Percentiles rank a stretch among this genome's conserved stretches.
Evolutionary conservation across 2,888 invertebrate genomes (phyloP).

Genomic region (Lasioglossum malachurum): DNA sequence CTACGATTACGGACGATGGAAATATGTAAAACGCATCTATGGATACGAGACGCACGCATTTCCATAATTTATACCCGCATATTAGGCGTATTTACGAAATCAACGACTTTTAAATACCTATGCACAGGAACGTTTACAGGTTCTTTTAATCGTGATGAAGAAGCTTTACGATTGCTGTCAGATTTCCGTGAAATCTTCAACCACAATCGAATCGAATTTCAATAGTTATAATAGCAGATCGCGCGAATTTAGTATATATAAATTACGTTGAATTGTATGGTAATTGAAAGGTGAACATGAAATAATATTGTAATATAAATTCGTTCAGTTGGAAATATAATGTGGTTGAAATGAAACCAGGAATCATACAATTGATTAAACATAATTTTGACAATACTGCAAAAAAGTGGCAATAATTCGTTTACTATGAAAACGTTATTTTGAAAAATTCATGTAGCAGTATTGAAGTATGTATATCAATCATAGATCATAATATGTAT

Average conservation of each 20-base stretch:
- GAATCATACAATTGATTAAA: background rate
- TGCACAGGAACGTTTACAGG: constrained; percentile 17
- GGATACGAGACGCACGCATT: constrained; percentile 10
- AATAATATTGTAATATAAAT: background rate
- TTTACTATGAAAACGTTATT: no score
- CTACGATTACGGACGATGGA: constrained; percentile 46
- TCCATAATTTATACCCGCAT: constrained; percentile 55
- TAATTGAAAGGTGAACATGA: background rate
- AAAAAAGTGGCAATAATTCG: no score
- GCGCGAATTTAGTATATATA: background rate
- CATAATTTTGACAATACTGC: no score
- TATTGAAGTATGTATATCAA: no score
- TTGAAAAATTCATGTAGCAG: no score
- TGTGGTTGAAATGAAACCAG: background rate
- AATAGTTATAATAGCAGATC: background rate
- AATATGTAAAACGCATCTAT: constrained; percentile 42
- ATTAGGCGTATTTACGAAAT: constrained; percentile 50
- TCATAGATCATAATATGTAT: no score
- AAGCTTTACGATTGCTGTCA: background rate
- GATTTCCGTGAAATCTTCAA: background rate
- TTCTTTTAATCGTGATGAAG: background rate
- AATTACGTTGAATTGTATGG: background rate
- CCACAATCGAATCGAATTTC: background rate
- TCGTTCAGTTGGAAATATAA: background rate
- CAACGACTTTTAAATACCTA: constrained; percentile 38